phyloP scores from a whole-genome alignment of 2,888 invertebrate species.

The Polietes domitor region DNA sequence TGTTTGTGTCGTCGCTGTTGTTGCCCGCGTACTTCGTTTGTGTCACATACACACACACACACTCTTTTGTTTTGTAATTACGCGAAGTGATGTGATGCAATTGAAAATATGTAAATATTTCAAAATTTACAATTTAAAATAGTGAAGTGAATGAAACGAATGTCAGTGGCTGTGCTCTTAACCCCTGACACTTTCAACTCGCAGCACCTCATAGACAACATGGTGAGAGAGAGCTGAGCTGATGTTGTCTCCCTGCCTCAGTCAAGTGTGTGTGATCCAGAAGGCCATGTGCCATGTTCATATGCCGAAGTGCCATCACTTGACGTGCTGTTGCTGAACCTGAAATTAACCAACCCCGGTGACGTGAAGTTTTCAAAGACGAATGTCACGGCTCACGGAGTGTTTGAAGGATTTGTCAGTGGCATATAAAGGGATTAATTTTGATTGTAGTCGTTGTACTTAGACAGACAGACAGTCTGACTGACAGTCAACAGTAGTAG shows the following conservation, averaged over 20 bases:
- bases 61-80: constrained; percentile 36
- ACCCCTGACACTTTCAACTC: background rate
- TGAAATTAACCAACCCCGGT: background rate
- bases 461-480: too few species aligned
- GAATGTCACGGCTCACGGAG: constrained; percentile 13
- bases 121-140: constrained; percentile 39
- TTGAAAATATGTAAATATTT: constrained; percentile 39
- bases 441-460: background rate
- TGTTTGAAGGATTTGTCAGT: constrained; percentile 8
- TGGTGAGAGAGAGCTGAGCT: background rate
- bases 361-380: constrained; percentile 5
- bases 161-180: background rate
- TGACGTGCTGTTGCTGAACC: background rate
- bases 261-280: background rate
- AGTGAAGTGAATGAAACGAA: background rate
- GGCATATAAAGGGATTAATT: background rate
- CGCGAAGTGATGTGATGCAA: constrained; percentile 29
- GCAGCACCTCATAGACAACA: too few species aligned
- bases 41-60: background rate
- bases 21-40: background rate
- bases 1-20: background rate
- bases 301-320: background rate
- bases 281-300: background rate
- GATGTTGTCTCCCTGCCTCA: background rate
- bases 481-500: background rate